Evolutionary conservation across 2,113 vertebrate species (phyloP).

Genomic region (Oenanthe melanoleuca): DNA sequence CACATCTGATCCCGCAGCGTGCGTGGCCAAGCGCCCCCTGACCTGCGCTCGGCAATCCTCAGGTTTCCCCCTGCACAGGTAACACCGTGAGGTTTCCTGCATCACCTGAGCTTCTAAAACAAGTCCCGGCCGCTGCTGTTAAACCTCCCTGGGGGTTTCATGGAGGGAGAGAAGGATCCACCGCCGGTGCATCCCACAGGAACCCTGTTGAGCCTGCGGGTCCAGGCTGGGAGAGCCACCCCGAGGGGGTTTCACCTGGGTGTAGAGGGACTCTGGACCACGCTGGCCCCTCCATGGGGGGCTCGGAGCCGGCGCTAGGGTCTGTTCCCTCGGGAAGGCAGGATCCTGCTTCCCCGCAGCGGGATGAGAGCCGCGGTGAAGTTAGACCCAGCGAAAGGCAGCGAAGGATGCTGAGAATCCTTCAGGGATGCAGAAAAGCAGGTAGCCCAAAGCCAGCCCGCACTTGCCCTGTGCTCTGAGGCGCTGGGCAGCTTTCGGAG

Average conservation of each 20-base stretch:
- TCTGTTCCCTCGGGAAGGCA: not conserved
- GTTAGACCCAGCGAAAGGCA: not conserved
- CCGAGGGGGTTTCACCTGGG: not conserved
- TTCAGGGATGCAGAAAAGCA: not conserved
- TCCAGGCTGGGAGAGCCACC: not conserved
- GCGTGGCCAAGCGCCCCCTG: not conserved
- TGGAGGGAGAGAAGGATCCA: not conserved
- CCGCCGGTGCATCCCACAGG: accelerated
- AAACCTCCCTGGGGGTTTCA: not conserved
- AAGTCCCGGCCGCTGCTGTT: not conserved
- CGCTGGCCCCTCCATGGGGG: accelerated
- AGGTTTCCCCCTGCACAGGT: not conserved
- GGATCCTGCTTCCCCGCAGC: not conserved
- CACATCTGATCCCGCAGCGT: not conserved
- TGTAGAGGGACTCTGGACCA: accelerated
- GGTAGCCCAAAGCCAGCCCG: not conserved
- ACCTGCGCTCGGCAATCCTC: not conserved
- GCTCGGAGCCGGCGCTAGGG: not conserved
- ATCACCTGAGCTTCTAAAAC: not conserved
- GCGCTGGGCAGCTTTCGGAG: not conserved
- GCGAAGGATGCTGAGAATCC: not conserved
- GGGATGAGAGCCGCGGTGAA: not conserved
- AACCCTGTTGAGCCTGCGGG: not conserved
- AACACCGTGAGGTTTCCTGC: not conserved
- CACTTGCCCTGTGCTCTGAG: not conserved